Base-by-base conservation (phyloP, 2,797 vertebrate genomes). In the Clamator glandarius region DNA sequence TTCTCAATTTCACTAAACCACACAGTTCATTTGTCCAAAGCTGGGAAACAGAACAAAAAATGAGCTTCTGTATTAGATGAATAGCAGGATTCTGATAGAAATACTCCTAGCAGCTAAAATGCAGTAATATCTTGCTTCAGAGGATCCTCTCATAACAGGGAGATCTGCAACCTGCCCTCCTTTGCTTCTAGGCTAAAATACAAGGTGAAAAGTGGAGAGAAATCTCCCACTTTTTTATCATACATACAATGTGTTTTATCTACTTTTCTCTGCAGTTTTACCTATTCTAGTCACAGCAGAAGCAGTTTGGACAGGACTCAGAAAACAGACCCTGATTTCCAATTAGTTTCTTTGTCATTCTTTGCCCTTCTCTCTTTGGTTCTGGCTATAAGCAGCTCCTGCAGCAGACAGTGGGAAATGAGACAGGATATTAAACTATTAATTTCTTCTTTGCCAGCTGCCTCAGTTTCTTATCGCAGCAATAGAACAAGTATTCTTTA, bases 341-440 rank as follows among this genome's bases (percentile, higher is more conserved):
- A 94, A 87, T 87, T 70, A 92, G 41, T 88, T 92, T n/a, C 77
- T 95, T 85, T 93, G 84, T 87, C 90, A 93, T 91, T 87, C 82
- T 62, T 74, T 87, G 64, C 46, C 84, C 55, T 95, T 95, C 73
- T 85, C 35, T 89, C 58, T 13, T 3, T 29, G 46, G 24, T 78
- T 72, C 61, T 52, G 81, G 51, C 58, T 61, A 78, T 6, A 5
- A 41, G 61, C 84, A 77, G 84, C 58, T 89, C 75, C 75, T 82
- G 81, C 77, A 74, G 84, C 75, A 75, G 36, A 51, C 84, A 29
- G 55, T 36, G 84, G 79, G 68, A 96, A 83, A 80, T 24, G 58
- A 83, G 73, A 54, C 75, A 94, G 89, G 93, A 96, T 95, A 95
- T 96, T 90, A 93, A 95, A 85, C 84, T 24, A 85, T 87, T 87